These are phyloP conservation scores for Apoderus coryli DNA, from an alignment of 2,888 invertebrate species.

Conservation along the genomic window DNA sequence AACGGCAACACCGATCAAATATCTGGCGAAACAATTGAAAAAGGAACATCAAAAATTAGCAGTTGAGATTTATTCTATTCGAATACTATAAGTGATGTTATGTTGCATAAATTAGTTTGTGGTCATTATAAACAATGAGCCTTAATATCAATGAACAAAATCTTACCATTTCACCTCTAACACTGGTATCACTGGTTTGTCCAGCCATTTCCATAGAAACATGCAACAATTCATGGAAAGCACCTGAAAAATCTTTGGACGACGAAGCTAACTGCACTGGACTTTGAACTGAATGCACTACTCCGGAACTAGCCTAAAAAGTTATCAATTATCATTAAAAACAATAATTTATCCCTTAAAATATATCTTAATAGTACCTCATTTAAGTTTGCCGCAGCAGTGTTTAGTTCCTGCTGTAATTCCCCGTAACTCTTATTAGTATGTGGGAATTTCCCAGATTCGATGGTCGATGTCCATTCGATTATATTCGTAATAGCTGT, in stretches of 20 bases:
- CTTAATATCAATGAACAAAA: no score
- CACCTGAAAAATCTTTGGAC: slow-evolving; percentile 62
- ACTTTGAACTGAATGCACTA: slow-evolving; percentile 61
- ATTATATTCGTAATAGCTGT: slow-evolving; percentile 70
- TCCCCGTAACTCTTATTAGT: slow-evolving; percentile 62
- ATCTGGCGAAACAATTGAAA: no score
- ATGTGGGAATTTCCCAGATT: slow-evolving; percentile 59
- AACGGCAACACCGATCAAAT: no score
- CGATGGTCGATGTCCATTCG: slow-evolving; percentile 57
- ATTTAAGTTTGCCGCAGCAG: slow-evolving; percentile 71
- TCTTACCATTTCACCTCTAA: slow-evolving; percentile 56
- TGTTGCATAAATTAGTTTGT: no score
- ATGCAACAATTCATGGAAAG: slow-evolving; percentile 63
- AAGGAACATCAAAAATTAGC: no score
- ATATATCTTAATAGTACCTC: no score
- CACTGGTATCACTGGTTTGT: slow-evolving; percentile 56
- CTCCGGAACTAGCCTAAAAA: slow-evolving; percentile 72
- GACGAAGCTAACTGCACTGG: slow-evolving; percentile 56
- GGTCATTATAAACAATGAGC: no score
- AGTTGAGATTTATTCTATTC: no score
- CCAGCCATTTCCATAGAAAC: slow-evolving; percentile 78
- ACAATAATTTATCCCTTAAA: no score
- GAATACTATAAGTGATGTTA: no score
- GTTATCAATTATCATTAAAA: no score
- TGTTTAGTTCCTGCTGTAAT: slow-evolving; percentile 71